Conservation (phyloP, 1,140 invertebrate species). For the Drosophila sproati region DNA sequence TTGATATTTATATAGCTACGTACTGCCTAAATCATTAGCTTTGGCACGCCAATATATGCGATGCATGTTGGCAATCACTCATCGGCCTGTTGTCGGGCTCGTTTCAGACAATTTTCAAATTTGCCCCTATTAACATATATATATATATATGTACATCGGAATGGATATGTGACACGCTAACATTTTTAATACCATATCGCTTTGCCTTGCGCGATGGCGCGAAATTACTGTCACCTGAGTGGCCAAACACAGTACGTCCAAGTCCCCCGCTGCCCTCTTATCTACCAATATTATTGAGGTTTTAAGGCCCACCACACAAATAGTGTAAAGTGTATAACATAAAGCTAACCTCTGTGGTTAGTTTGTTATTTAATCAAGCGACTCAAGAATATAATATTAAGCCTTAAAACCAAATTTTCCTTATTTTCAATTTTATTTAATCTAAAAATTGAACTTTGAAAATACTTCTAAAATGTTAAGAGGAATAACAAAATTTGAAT, state of each 20-base stretch:
- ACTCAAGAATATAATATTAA: too few relatives aligned
- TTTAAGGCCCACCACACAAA: neutral
- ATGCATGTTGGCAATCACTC: slow-evolving; percentile 76
- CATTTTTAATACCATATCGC: neutral
- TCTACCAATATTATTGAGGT: neutral
- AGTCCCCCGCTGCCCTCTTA: neutral
- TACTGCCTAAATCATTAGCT: slow-evolving; percentile 61
- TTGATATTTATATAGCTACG: slow-evolving; percentile 22
- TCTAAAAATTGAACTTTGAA: too few relatives aligned
- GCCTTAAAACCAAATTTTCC: too few relatives aligned
- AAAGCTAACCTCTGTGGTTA: too few relatives aligned
- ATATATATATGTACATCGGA: slow-evolving; percentile 23
- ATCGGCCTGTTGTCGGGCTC: slow-evolving; percentile 43
- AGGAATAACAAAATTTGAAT: too few relatives aligned
- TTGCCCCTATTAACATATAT: slow-evolving; percentile 5
- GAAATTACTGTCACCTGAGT: slow-evolving; percentile 57
- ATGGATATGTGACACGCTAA: slow-evolving; percentile 64
- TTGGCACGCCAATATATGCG: slow-evolving; percentile 65
- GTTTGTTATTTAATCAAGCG: too few relatives aligned
- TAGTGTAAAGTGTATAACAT: too few relatives aligned
- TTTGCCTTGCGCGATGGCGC: slow-evolving; percentile 28
- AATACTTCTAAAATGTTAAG: too few relatives aligned
- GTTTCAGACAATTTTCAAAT: slow-evolving; percentile 66
- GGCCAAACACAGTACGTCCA: slow-evolving; percentile 30
- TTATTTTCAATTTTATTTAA: too few relatives aligned